Conservation (phyloP, 1,140 invertebrate genomes). For the Orius insidiosus region DNA sequence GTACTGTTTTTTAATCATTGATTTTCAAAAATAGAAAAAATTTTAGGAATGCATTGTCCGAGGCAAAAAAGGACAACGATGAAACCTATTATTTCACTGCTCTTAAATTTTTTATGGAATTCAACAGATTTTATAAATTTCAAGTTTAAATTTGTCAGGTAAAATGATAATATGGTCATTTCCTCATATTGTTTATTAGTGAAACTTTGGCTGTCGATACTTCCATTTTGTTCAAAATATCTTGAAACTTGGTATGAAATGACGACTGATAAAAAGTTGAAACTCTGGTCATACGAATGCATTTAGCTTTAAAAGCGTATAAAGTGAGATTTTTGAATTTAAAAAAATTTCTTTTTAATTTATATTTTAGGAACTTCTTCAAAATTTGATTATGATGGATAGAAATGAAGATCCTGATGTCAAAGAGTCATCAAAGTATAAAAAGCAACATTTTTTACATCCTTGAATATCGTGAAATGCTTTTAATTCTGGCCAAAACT, state of each 20-base stretch:
- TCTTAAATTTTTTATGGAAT: slow-evolving; percentile 92
- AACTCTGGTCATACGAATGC: slow-evolving; percentile 67
- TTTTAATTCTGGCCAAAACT: slow-evolving; percentile 52
- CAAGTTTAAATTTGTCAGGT: slow-evolving; percentile 79
- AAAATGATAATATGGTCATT: slow-evolving; percentile 21
- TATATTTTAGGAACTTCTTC: slow-evolving; percentile 34
- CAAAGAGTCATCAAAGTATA: slow-evolving; percentile 64
- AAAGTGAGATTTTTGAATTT: slow-evolving; percentile 29
- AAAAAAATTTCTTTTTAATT: slow-evolving; percentile 5
- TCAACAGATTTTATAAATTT: slow-evolving; percentile 73
- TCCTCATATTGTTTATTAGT: slow-evolving; percentile 35
- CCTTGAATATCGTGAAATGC: slow-evolving; percentile 81
- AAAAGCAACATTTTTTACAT: slow-evolving; percentile 89
- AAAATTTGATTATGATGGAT: slow-evolving; percentile 68
- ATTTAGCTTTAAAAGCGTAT: slow-evolving; percentile 57
- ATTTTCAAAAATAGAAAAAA: too few relatives aligned
- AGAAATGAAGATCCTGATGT: slow-evolving; percentile 44
- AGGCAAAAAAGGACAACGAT: slow-evolving; percentile 49
- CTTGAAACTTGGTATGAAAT: slow-evolving; percentile 79
- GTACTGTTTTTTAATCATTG: slow-evolving; percentile 21
- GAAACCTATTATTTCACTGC: slow-evolving; percentile 89
- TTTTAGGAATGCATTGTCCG: slow-evolving; percentile 37
- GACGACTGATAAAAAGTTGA: slow-evolving; percentile 62
- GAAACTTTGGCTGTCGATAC: slow-evolving; percentile 76
- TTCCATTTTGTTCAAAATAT: slow-evolving; percentile 89